Evolutionary conservation across 2,888 invertebrate species (phyloP).

Genomic region (Agrotis clavis): DNA sequence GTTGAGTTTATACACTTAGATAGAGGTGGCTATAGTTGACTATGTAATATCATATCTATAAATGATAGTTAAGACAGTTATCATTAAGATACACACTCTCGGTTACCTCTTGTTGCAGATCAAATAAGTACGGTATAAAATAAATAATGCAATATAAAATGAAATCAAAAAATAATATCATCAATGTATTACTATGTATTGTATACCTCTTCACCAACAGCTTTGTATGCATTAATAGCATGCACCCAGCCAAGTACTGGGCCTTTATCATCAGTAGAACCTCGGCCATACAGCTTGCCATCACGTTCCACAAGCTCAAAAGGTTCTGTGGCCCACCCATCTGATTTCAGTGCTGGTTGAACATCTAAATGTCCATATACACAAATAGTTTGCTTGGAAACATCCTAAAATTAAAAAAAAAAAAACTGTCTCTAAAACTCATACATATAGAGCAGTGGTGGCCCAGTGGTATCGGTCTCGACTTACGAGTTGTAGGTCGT

Average conservation of each 20-base stretch:
- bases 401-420: slow-evolving; percentile 89
- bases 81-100: not conserved
- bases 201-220: slow-evolving; percentile 91
- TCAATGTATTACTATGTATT: not conserved
- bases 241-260: slow-evolving; percentile 99
- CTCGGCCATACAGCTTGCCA: slow-evolving; percentile 97
- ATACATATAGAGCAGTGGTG: too few species aligned
- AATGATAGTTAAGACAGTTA: slow-evolving; percentile 5
- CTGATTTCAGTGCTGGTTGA: slow-evolving; percentile 97
- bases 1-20: not conserved
- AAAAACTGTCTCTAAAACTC: not conserved
- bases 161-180: slow-evolving; percentile 2
- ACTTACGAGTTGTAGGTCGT: too few species aligned
- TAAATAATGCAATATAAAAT: not conserved
- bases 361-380: slow-evolving; percentile 99
- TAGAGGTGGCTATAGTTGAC: not conserved
- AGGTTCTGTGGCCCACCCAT: slow-evolving; percentile 99
- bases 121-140: not conserved
- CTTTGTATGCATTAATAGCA: slow-evolving; percentile 97
- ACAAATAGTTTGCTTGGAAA: slow-evolving; percentile 97
- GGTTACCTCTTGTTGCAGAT: not conserved
- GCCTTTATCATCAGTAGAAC: slow-evolving; percentile 98
- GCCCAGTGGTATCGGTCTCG: too few species aligned
- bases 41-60: not conserved
- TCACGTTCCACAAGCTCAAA: slow-evolving; percentile 97